phyloP scores from a whole-genome alignment of 2,113 vertebrate species.

The Tonatia bakeri region DNA sequence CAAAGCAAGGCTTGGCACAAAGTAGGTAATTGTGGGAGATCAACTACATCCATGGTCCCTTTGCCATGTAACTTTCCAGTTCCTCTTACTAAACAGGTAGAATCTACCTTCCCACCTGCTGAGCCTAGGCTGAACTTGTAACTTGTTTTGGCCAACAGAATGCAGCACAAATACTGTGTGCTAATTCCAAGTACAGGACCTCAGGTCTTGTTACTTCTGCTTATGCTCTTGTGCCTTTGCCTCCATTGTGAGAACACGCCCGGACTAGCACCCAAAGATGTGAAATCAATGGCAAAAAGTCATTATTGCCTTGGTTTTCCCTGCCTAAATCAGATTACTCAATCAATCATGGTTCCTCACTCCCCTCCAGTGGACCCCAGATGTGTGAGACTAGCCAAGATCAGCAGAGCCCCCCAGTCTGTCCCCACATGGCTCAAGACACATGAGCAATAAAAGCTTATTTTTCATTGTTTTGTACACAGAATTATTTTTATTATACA shows the following conservation, averaged over 20 bases:
- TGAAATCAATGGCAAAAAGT: background rate
- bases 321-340: background rate
- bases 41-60: background rate
- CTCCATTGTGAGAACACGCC: background rate
- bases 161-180: background rate
- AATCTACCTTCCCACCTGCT: background rate
- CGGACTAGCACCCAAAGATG: background rate
- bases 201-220: background rate
- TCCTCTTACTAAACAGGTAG: background rate
- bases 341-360: background rate
- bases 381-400: background rate
- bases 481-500: background rate
- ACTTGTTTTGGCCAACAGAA: background rate
- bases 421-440: background rate
- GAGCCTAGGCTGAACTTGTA: background rate
- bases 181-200: background rate
- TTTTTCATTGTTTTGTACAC: background rate
- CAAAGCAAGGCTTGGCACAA: background rate
- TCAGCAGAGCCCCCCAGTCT: background rate
- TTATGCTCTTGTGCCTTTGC: background rate
- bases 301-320: background rate
- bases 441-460: background rate
- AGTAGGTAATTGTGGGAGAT: background rate
- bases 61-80: background rate
- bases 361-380: background rate